Conservation (phyloP, 2,888 invertebrate species). For the Hedychridium roseum region DNA sequence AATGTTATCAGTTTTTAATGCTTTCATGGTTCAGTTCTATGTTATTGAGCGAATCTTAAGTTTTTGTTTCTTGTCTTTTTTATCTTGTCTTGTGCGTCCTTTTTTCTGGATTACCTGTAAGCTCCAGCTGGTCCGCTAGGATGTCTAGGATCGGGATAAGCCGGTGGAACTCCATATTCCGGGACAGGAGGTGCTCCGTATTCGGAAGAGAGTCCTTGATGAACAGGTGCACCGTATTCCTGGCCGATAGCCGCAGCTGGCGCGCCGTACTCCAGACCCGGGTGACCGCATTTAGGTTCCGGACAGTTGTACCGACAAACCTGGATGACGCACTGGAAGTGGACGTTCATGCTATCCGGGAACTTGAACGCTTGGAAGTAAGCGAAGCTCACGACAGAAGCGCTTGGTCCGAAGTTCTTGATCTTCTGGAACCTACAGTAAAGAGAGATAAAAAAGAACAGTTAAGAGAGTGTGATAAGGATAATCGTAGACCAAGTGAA, state of each 20-base stretch:
- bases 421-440: constrained; percentile 87
- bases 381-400: constrained; percentile 92
- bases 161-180: constrained; percentile 80
- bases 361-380: constrained; percentile 98
- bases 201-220: constrained; percentile 68
- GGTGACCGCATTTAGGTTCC: constrained; percentile 82
- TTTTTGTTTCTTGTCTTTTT: too few species aligned
- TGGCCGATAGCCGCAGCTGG: constrained; percentile 65
- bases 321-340: constrained; percentile 96
- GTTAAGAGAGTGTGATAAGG: too few species aligned
- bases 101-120: constrained; percentile 69
- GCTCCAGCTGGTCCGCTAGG: constrained; percentile 85
- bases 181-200: constrained; percentile 76
- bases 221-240: constrained; percentile 74
- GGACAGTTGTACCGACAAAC: constrained; percentile 94
- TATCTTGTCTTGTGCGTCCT: too few species aligned
- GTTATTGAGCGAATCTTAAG: too few species aligned
- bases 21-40: too few species aligned
- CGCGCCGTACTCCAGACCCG: constrained; percentile 66
- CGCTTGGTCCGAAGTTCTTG: constrained; percentile 93
- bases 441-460: too few species aligned
- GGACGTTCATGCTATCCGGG: constrained; percentile 96
- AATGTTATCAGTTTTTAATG: too few species aligned
- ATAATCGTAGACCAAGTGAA: too few species aligned
- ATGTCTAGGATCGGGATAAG: constrained; percentile 87